Conservation (phyloP, 2,888 invertebrate species). For the Quadroppia sp. region DNA sequence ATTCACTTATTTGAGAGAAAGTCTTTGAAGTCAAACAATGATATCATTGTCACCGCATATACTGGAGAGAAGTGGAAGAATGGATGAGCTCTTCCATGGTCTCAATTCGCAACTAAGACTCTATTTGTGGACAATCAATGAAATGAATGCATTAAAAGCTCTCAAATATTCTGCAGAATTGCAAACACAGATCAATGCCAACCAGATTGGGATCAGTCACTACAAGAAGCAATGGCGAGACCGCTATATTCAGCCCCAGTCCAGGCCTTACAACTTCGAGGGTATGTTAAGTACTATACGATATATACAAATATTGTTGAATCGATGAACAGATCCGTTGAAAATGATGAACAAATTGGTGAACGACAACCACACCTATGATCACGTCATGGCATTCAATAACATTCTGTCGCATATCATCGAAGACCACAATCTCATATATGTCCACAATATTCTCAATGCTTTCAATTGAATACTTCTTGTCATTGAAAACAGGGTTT, state of each 20-base stretch:
- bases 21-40: background rate
- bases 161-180: too few species aligned
- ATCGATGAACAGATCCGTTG: constrained; percentile 2
- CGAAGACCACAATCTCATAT: background rate
- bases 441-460: background rate
- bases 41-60: background rate
- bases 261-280: background rate
- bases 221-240: constrained; percentile 30
- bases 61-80: background rate
- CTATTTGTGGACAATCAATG: constrained; percentile 16
- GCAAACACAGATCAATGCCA: background rate
- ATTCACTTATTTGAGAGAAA: too few species aligned
- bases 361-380: background rate
- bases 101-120: background rate
- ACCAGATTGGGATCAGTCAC: constrained; percentile 10
- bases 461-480: too few species aligned
- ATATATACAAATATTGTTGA: background rate
- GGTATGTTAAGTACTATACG: background rate
- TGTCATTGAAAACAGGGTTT: too few species aligned
- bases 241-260: constrained; percentile 5
- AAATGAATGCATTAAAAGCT: constrained; percentile 1
- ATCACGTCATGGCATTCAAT: constrained; percentile 15
- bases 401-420: background rate
- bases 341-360: constrained; percentile 27
- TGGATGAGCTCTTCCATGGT: background rate